Conservation (phyloP, 2,888 invertebrate species). For the Spisula solida region DNA sequence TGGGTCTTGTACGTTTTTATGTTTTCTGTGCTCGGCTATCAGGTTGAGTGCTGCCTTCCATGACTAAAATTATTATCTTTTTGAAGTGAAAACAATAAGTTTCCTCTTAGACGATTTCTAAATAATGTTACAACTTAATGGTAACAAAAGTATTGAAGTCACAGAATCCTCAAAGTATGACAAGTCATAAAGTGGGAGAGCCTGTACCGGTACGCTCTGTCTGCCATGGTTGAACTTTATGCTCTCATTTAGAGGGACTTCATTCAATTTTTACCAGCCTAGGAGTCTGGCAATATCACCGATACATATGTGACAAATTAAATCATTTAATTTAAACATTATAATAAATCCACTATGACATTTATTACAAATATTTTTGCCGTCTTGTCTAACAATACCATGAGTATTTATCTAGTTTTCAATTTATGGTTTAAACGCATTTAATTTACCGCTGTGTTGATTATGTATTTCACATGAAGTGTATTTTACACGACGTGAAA, state of each 20-base stretch:
- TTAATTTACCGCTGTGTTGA: not conserved
- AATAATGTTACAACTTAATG: too few relatives aligned
- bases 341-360: not conserved
- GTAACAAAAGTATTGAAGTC: not conserved
- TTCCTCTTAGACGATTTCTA: too few relatives aligned
- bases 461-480: not conserved
- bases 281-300: too few relatives aligned
- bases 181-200: not conserved
- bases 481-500: constrained; percentile 22
- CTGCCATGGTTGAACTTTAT: not conserved
- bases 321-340: not conserved
- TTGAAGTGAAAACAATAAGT: too few relatives aligned
- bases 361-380: constrained; percentile 2
- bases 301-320: not conserved
- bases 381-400: not conserved
- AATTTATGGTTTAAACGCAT: not conserved
- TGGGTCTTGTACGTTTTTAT: too few relatives aligned
- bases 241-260: not conserved
- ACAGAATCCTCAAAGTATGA: not conserved
- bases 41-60: too few relatives aligned
- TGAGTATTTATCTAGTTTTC: constrained; percentile 6
- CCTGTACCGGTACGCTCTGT: not conserved
- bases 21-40: too few relatives aligned
- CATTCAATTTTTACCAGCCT: not conserved
- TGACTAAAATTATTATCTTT: too few relatives aligned